Evolutionary conservation across 2,797 vertebrate species (phyloP), one percentile per base, ranked within the genome.

Genomic region (Huso huso): DNA sequence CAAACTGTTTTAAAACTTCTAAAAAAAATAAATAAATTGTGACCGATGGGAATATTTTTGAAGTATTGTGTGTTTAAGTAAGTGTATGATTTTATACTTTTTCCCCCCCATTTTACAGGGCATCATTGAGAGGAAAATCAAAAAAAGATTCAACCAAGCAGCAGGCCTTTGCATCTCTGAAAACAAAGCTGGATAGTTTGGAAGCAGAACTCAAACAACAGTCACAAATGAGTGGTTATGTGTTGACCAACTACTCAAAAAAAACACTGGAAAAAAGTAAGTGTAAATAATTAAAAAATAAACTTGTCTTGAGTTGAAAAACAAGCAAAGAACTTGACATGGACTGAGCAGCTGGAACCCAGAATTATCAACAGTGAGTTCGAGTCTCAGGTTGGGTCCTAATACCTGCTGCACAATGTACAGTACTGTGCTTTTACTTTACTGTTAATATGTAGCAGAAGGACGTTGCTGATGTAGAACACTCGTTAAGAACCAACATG

Each of bases 251-350:
- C 65, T 94, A 92, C 76, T 83, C 63, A 37, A 83, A 73, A 71
- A 87, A 86, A 75, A 92, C 77, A 2, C 5, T 92, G 60, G 78
- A 86, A 66, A 87, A 74, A 71, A 76, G 95, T 98, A 84, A 87
- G 87, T 6, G 2, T 51, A 65, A n/a, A 10, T 7, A n/a, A 58
- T n/a, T n/a, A 3, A 7, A 3, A 58, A 10, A 58, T 37, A 37
- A 10, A n/a, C 2, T 58, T 12, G 3, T 12, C 2, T 18, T 57
- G 13, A 58, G 12, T 58, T 3, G 55, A 58, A 13, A 58, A n/a
- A 58, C 55, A 11, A n/a, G 11, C 12, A 48, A 8, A 37, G 7
- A 52, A 10, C 13, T 60, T 37, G 23, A 37, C 23, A 1, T 37
- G 23, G 23, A 37, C 23, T 37, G 23, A 37, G 23, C 23, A 37